These are phyloP conservation scores for Melikaiella ostensackeni DNA, from an alignment of 2,888 invertebrate species.

Conservation along the genomic window DNA sequence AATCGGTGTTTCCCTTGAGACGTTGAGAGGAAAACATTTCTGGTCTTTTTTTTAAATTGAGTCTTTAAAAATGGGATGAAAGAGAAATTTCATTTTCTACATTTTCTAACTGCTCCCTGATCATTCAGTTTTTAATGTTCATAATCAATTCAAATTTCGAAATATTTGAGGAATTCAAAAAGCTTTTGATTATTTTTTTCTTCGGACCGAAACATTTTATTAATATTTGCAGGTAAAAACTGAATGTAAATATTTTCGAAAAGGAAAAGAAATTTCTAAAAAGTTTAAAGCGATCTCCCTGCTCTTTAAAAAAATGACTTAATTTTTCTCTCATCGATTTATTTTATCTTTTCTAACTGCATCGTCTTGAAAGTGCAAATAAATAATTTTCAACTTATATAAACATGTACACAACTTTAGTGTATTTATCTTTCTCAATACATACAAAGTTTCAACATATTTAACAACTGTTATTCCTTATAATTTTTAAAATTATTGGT, in stretches of 20 bases:
- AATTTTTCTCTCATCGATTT: neutral
- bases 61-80: too few species aligned
- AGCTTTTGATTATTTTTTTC: too few species aligned
- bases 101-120: too few species aligned
- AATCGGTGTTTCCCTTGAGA: neutral
- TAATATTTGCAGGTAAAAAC: too few species aligned
- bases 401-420: neutral
- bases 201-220: too few species aligned
- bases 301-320: neutral
- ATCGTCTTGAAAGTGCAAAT: neutral
- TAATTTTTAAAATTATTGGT: neutral
- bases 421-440: neutral
- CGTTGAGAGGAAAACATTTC: neutral
- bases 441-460: neutral
- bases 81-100: too few species aligned
- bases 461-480: neutral
- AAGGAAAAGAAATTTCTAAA: too few species aligned
- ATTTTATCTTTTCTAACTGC: conserved; percentile 1
- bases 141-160: too few species aligned
- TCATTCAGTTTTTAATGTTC: too few species aligned
- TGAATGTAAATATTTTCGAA: too few species aligned
- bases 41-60: too few species aligned
- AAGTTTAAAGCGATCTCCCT: neutral
- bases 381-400: neutral
- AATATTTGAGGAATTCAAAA: too few species aligned